These are phyloP conservation scores for Drepana falcataria DNA, from an alignment of 2,888 invertebrate species.

Conservation along the genomic window DNA sequence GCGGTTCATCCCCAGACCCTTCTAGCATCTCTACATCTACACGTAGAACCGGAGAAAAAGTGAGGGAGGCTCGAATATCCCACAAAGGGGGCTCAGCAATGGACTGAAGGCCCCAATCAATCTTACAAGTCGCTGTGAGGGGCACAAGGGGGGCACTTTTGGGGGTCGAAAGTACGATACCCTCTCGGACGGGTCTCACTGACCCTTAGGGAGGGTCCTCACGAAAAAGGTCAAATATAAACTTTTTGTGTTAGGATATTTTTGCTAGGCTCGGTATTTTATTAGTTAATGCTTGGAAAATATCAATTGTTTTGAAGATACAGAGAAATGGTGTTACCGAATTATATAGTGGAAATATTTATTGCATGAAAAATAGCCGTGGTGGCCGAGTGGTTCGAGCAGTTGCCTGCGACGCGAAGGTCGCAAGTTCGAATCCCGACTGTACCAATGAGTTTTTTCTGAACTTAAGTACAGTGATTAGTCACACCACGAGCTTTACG, in stretches of 20 bases:
- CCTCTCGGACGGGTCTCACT: constrained; percentile 67
- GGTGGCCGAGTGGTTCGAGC: no score
- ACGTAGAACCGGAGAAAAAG: constrained; percentile 65
- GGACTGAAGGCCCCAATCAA: constrained; percentile 80
- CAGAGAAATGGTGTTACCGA: neutral
- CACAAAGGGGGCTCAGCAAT: constrained; percentile 68
- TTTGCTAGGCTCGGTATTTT: constrained; percentile 36
- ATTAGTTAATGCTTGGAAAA: constrained; percentile 21
- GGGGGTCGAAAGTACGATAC: constrained; percentile 71
- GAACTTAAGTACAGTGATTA: no score
- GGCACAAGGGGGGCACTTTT: constrained; percentile 39
- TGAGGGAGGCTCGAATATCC: constrained; percentile 72
- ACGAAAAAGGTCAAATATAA: constrained; percentile 63
- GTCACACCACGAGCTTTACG: no score
- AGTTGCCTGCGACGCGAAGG: no score
- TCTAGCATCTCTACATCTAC: constrained; percentile 54
- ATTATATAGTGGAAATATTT: neutral
- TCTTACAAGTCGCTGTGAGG: constrained; percentile 76
- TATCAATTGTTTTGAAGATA: neutral
- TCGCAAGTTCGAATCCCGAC: no score
- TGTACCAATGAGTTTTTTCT: no score
- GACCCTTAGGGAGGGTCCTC: constrained; percentile 62
- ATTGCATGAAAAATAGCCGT: neutral
- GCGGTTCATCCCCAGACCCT: constrained; percentile 19
- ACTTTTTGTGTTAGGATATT: constrained; percentile 51